Conservation (phyloP, 2,888 invertebrate species). For the Acanthosepion lycidas region DNA sequence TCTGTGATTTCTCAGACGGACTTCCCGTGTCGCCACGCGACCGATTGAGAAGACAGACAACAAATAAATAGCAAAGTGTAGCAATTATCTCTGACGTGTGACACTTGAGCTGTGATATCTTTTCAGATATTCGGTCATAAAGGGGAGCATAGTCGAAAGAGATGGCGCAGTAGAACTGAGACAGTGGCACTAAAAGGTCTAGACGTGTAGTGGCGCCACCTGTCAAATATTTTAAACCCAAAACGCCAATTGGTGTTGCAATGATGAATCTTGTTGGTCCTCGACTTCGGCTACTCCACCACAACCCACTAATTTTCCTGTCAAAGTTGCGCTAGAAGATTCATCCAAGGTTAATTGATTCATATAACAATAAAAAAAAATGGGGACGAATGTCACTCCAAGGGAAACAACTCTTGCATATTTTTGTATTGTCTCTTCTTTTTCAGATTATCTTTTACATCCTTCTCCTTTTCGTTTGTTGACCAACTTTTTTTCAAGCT, state of each 20-base stretch:
- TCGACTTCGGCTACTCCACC: background rate
- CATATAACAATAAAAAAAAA: background rate
- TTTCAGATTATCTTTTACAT: background rate
- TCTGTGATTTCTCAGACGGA: background rate
- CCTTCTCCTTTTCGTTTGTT: no score
- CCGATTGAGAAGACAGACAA: background rate
- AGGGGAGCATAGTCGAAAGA: background rate
- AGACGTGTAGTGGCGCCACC: background rate
- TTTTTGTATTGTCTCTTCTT: background rate
- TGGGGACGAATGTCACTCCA: background rate
- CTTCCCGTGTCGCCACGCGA: background rate
- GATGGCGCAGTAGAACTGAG: background rate
- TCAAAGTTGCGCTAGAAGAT: background rate
- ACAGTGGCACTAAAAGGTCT: background rate
- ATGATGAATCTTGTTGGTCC: background rate
- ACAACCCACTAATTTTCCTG: background rate
- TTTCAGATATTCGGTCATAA: background rate
- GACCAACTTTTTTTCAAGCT: no score
- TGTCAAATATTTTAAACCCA: background rate
- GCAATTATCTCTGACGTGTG: conserved; percentile 21
- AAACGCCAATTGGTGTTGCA: conserved; percentile 5
- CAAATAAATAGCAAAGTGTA: background rate
- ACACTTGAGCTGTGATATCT: background rate
- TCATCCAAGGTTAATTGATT: background rate
- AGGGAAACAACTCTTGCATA: background rate